Base-by-base conservation (phyloP, 2,888 invertebrate genomes). In the Oxyscelio sp. region DNA sequence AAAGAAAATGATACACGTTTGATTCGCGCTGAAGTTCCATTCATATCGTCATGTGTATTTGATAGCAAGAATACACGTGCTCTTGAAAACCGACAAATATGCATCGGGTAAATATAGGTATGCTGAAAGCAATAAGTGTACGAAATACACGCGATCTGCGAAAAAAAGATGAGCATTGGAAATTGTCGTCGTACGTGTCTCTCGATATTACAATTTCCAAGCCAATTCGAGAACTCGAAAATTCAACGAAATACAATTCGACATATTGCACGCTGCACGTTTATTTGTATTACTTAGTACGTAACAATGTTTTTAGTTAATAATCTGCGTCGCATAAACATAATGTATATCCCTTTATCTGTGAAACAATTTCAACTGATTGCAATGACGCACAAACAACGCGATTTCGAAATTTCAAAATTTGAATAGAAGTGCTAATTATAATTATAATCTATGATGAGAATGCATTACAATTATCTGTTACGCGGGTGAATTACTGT, bases 21-120 rank as follows among this genome's bases (percentile, higher is more conserved):
- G 80, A 80, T 85, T 82, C 63, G 66, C 66, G 58, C 83, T 83
- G 77, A 71, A 85, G 75, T 40, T 80, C 58, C 66, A 79, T 75
- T 48, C 73, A 73, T 79, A 83, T 75, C 58, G 61, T 74, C 70
- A 70, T 85, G 45, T 82, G 79, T 65, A 68, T 74, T 78, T 81
- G 73, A 74, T 85, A 56, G 74, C 59, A 85, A 77, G 81, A 61
- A 71, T 66, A 78, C 81, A 81, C 78, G 85, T 81, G 74, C 78
- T 78, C 73, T 77, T 58, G 73, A 81, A 73, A 85, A 79, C 74
- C 70, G 82, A 85, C 75, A 83, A 82, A 85, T 85, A 85, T 85
- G 79, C 75, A 78, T 85, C 74, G 74, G 43, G 73, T 68, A 83
- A 83, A 83, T 73, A 73, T 66, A 50, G 77, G 17, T 65, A 66